phyloP scores from a whole-genome alignment of 2,888 invertebrate genomes.

The Tetragonula carbonaria region DNA sequence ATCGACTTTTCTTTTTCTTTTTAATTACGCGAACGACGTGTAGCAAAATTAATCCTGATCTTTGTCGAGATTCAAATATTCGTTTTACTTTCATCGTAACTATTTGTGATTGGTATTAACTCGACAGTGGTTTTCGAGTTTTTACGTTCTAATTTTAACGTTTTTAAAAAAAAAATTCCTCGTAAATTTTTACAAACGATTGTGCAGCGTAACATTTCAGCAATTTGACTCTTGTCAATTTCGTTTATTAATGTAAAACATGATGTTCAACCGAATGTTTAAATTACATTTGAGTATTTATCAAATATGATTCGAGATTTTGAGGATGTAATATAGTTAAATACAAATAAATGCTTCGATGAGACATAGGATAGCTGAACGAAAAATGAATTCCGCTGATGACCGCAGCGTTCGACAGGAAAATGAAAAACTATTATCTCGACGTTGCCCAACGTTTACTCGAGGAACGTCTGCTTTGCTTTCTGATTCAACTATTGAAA shows the following conservation, averaged over 20 bases:
- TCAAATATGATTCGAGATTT: too few relatives aligned
- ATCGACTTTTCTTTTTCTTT: background rate
- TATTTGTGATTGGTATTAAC: too few relatives aligned
- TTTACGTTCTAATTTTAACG: too few relatives aligned
- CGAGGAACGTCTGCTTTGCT: slow-evolving; percentile 22
- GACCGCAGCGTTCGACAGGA: background rate
- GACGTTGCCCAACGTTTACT: slow-evolving; percentile 43
- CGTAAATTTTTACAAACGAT: too few relatives aligned
- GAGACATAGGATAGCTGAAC: slow-evolving; percentile 15
- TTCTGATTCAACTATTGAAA: slow-evolving; percentile 29
- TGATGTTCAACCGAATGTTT: too few relatives aligned
- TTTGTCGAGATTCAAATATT: background rate
- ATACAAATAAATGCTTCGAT: slow-evolving; percentile 11
- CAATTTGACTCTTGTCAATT: too few relatives aligned
- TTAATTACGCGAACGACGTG: background rate
- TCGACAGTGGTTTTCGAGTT: too few relatives aligned
- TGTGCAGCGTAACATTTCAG: too few relatives aligned
- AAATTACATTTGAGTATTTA: too few relatives aligned
- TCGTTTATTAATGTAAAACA: too few relatives aligned
- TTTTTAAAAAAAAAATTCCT: too few relatives aligned
- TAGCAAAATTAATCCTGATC: background rate
- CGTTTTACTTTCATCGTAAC: background rate
- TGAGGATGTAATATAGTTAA: background rate
- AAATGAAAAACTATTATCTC: slow-evolving; percentile 54
- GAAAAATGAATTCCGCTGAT: slow-evolving; percentile 32